These are phyloP conservation scores for Semaprochilodus insignis DNA, from an alignment of 2,797 vertebrate species.

Conservation along the genomic window DNA sequence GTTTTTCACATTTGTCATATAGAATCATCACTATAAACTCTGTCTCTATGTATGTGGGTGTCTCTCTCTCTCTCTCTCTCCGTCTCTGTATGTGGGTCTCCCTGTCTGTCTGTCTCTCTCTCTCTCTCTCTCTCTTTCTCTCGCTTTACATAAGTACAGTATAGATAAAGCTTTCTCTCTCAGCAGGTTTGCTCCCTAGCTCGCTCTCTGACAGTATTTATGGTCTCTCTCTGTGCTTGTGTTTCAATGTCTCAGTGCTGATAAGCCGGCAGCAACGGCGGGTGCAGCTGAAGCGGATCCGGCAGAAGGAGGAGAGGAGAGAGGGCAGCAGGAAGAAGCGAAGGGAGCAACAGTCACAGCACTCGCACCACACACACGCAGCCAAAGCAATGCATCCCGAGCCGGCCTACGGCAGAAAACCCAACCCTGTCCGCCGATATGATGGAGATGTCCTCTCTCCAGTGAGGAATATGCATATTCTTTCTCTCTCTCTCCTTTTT, in stretches of 20 bases:
- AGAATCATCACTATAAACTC: too few relatives aligned
- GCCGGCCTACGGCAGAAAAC: slow-evolving; percentile 93
- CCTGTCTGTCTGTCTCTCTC: too few relatives aligned
- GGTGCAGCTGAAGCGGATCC: slow-evolving; percentile 95
- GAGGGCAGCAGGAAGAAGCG: slow-evolving; percentile 88
- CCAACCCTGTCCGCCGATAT: slow-evolving; percentile 94
- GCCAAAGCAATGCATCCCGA: slow-evolving; percentile 85
- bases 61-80: too few relatives aligned
- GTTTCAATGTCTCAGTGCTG: slow-evolving; percentile 81
- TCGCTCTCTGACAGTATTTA: neutral
- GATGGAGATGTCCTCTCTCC: slow-evolving; percentile 97
- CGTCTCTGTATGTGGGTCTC: too few relatives aligned
- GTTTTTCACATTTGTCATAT: too few relatives aligned
- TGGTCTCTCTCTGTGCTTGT: neutral
- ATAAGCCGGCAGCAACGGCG: slow-evolving; percentile 94
- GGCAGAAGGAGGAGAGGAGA: slow-evolving; percentile 91
- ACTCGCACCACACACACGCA: slow-evolving; percentile 76
- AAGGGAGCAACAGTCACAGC: slow-evolving; percentile 76
- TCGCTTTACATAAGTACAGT: too few relatives aligned
- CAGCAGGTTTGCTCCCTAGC: neutral
- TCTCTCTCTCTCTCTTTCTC: too few relatives aligned
- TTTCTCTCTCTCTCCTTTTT: neutral
- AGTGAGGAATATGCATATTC: slow-evolving; percentile 73
- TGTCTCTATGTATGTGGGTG: too few relatives aligned
- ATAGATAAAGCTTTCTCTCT: neutral